These are phyloP conservation scores for Bothrops jararaca DNA, from an alignment of 2,113 vertebrate genomes.

Conservation along the genomic window DNA sequence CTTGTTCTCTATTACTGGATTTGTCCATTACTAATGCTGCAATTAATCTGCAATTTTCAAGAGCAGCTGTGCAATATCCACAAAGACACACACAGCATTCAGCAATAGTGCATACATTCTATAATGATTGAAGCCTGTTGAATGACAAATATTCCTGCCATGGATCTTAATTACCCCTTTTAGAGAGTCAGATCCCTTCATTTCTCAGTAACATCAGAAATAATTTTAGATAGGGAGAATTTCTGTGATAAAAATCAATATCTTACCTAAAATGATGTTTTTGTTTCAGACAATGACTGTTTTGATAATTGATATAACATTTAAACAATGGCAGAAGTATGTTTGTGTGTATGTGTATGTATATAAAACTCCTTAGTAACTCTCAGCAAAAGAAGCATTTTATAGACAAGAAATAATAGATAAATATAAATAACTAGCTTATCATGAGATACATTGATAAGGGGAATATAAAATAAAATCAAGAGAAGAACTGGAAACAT, in stretches of 20 bases:
- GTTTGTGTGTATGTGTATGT: no score
- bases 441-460: no score
- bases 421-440: no score
- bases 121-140: background rate
- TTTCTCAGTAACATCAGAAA: background rate
- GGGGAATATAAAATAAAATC: no score
- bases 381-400: no score
- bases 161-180: background rate
- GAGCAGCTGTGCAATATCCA: background rate
- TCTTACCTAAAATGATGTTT: background rate
- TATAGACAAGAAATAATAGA: no score
- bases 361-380: no score
- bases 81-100: background rate
- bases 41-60: background rate
- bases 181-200: background rate
- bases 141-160: background rate
- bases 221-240: background rate
- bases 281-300: background rate
- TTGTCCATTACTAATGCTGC: background rate
- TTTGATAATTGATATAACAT: background rate
- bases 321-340: background rate
- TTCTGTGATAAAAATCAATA: background rate
- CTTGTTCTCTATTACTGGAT: background rate
- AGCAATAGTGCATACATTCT: background rate
- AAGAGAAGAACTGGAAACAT: no score